Conservation (phyloP, 2,113 vertebrate species). For the Sciurus niger region DNA sequence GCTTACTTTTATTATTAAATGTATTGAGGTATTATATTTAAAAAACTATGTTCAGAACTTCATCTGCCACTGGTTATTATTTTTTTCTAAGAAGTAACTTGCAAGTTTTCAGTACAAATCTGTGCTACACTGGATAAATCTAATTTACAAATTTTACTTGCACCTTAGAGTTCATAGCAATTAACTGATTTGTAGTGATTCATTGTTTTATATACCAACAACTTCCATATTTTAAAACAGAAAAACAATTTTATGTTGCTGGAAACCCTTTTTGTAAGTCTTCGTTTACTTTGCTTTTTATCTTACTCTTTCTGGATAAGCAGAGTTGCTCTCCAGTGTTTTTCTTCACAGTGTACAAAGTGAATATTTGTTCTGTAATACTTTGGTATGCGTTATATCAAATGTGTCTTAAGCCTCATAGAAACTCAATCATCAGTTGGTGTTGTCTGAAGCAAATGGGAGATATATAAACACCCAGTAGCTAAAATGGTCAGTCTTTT, state of each 20-base stretch:
- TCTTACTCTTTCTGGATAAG: constrained; percentile 67
- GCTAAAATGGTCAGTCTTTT: constrained; percentile 71
- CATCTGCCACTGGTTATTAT: constrained; percentile 88
- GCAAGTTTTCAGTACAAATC: constrained; percentile 91
- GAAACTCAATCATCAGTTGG: constrained; percentile 61
- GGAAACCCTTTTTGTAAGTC: constrained; percentile 79
- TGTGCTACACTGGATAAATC: constrained; percentile 91
- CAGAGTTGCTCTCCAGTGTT: constrained; percentile 73
- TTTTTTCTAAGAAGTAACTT: constrained; percentile 90
- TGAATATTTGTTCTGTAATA: constrained; percentile 69
- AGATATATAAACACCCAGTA: constrained; percentile 74
- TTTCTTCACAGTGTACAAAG: constrained; percentile 74
- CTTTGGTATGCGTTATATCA: constrained; percentile 65
- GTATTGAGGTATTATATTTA: constrained; percentile 91
- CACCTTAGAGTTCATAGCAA: constrained; percentile 88
- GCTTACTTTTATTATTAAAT: constrained; percentile 94
- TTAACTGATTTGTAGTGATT: constrained; percentile 85
- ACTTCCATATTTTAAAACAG: constrained; percentile 82
- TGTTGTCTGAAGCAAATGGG: constrained; percentile 72
- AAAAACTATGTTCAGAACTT: constrained; percentile 89
- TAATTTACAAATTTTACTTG: constrained; percentile 84
- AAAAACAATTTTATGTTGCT: constrained; percentile 77
- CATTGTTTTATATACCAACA: constrained; percentile 87
- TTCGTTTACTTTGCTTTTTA: constrained; percentile 67
- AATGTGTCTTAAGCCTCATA: constrained; percentile 63